Base-by-base conservation (phyloP, 2,888 invertebrate species). In the Tanypteryx hageni region DNA sequence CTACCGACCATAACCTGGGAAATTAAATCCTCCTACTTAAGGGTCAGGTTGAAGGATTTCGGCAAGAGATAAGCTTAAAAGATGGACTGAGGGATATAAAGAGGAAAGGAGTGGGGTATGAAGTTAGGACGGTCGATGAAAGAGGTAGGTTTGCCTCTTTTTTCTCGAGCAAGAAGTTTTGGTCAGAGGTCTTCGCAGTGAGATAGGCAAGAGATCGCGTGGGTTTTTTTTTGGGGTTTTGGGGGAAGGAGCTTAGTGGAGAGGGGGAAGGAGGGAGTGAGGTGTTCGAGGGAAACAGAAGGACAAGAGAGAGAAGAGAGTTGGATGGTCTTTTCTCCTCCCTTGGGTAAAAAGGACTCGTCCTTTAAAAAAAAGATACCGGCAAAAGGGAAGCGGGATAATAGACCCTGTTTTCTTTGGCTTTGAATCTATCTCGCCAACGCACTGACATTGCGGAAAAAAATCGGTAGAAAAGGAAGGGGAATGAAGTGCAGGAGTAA, bases 351-450 rank as follows among this genome's bases (percentile, higher is more conserved):
- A 76, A 76, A 76, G 76, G 76, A 76, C 76, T 76, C 76, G 22
- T 76, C 76, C 76, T 27, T 76, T 76, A 27, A 22, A 13, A 27
- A 27, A 76, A 76, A 76, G 27, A 76, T n/a, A 22, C 76, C 22
- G 76, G 76, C 22, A 76, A 76, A 76, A 76, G 76, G 27, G 76
- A 76, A 7, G 68, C 18, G 18, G 76, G 76, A 76, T 76, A 76
- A 76, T 76, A 76, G 76, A 27, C 76, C 27, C 22, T 76, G 76
- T 76, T 76, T 76, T 76, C 76, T 76, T 76, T 76, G 76, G 76
- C 44, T 44, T 44, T 44, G 44, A 44, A 44, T 44, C 44, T 5
- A 44, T 44, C 44, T 5, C 44, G 1, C 76, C 76, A 27, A 27
- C 27, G 76, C 14, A 64, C n/a, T 16, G 64, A 14, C 76, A 76